These are phyloP conservation scores for Yponomeuta malinellus DNA, from an alignment of 2,888 invertebrate species.

Conservation along the genomic window DNA sequence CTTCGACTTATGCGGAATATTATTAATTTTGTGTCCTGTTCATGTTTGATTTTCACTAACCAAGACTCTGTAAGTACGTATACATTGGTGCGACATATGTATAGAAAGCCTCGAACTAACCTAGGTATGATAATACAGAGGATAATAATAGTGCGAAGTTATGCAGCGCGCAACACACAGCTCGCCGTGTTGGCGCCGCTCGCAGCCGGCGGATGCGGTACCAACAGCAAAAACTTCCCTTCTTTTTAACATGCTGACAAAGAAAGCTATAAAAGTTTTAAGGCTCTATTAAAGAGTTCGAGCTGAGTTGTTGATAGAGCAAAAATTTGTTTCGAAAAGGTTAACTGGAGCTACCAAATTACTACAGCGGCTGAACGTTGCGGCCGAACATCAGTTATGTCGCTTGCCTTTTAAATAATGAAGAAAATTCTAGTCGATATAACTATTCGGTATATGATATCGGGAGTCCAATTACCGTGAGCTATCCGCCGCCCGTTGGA, in stretches of 20 bases:
- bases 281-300: conserved; percentile 33
- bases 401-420: conserved; percentile 7
- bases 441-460: conserved; percentile 30
- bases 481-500: conserved; percentile 41
- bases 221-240: conserved; percentile 48
- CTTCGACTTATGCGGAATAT: neutral
- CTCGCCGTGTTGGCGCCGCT: conserved; percentile 46
- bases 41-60: neutral
- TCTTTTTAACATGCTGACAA: conserved; percentile 37
- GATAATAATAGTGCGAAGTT: conserved; percentile 41
- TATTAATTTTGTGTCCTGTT: neutral
- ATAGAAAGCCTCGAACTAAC: too few species aligned
- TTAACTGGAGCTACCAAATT: neutral
- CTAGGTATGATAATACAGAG: too few species aligned
- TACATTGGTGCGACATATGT: too few species aligned
- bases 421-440: conserved; percentile 25
- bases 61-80: too few species aligned
- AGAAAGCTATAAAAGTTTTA: conserved; percentile 37
- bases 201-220: conserved; percentile 30
- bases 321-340: conserved; percentile 18
- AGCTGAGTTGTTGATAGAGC: conserved; percentile 13
- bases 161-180: conserved; percentile 44
- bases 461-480: conserved; percentile 50
- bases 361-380: neutral
- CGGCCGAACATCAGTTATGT: neutral